Percentiles rank a stretch among this genome's conserved stretches.
Conservation (phyloP, 2,888 invertebrate species). For the Microctonus brassicae region DNA sequence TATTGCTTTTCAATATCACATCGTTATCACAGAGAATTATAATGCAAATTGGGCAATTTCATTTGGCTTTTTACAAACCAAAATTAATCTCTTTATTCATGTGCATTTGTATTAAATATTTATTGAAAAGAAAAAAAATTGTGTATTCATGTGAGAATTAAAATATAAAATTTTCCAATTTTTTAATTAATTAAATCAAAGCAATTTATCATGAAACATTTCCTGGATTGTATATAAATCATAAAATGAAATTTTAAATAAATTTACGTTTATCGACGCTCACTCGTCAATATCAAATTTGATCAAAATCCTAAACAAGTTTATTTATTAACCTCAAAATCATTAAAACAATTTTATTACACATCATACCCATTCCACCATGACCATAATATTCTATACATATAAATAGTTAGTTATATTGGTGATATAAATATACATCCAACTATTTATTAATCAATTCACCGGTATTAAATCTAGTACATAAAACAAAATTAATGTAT, state of each 20-base stretch:
- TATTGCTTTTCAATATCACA: too few relatives aligned
- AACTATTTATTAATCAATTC: not conserved
- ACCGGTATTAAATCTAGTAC: not conserved
- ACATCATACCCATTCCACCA: constrained; percentile 5
- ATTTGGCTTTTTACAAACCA: too few relatives aligned
- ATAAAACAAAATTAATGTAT: not conserved
- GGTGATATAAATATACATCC: not conserved
- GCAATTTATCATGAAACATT: too few relatives aligned
- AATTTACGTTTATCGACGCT: not conserved
- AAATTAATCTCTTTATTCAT: too few relatives aligned
- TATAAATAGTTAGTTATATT: constrained; percentile 17
- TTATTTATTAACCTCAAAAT: not conserved
- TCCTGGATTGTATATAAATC: too few relatives aligned
- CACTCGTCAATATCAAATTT: not conserved
- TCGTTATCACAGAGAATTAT: too few relatives aligned
- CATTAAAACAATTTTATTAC: constrained; percentile 33
- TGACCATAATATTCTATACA: not conserved
- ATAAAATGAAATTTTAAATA: not conserved
- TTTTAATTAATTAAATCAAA: too few relatives aligned
- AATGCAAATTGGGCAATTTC: too few relatives aligned
- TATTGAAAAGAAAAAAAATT: too few relatives aligned
- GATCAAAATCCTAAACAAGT: not conserved
- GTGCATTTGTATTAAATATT: too few relatives aligned
- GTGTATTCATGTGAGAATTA: too few relatives aligned
- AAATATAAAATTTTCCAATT: too few relatives aligned